phyloP scores from a whole-genome alignment of 2,113 vertebrate genomes.

The Colistium nudipinnis region DNA sequence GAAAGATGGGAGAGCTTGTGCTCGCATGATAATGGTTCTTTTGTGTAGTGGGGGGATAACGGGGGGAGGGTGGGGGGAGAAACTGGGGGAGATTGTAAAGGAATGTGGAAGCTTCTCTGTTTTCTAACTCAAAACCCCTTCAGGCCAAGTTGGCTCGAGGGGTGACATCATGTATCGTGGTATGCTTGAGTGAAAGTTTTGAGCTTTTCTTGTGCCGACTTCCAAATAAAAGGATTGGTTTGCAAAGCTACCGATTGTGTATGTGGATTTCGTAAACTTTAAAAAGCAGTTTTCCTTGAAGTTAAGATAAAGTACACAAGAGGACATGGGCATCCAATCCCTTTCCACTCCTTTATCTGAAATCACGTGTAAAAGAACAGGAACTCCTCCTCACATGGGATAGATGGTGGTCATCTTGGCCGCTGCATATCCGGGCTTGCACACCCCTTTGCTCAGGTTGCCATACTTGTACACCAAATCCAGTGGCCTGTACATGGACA shows the following conservation, averaged over 20 bases:
- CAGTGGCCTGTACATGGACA: constrained; percentile 81
- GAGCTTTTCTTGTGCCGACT: constrained; percentile 30
- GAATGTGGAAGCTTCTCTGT: constrained; percentile 70
- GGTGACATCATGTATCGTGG: constrained; percentile 72
- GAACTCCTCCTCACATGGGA: constrained; percentile 88
- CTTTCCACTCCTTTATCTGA: background rate
- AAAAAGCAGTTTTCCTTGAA: background rate
- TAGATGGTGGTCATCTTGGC: constrained; percentile 95
- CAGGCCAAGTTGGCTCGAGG: constrained; percentile 49
- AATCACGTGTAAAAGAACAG: background rate
- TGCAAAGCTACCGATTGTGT: constrained; percentile 8
- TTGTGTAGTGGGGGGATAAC: constrained; percentile 62
- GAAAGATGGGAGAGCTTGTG: constrained; percentile 62
- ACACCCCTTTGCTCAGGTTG: constrained; percentile 92
- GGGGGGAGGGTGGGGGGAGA: constrained; percentile 67
- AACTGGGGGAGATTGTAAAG: constrained; percentile 52
- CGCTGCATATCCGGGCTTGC: constrained; percentile 92
- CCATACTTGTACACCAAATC: constrained; percentile 90
- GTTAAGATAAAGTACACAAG: background rate
- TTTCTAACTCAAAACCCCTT: constrained; percentile 62
- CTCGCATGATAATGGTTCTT: constrained; percentile 61
- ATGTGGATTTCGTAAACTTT: background rate
- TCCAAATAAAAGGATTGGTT: constrained; percentile 30
- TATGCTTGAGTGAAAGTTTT: constrained; percentile 35
- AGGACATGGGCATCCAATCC: background rate